phyloP scores from a whole-genome alignment of 2,888 invertebrate genomes.

The Calameuta filiformis region DNA sequence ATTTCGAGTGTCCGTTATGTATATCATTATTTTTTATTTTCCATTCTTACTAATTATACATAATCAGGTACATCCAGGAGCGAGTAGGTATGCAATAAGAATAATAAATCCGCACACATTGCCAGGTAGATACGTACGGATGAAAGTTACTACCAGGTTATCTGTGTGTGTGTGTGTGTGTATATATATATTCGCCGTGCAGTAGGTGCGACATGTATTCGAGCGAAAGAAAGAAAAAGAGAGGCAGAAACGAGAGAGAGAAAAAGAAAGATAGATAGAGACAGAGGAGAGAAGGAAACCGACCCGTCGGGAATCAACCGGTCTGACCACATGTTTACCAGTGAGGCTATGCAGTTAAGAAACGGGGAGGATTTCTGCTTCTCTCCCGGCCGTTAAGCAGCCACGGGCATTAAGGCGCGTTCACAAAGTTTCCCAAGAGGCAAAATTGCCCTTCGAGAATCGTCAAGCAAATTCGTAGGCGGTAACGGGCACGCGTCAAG shows the following conservation, averaged over 20 bases:
- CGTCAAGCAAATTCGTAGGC: neutral
- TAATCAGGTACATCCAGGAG: too few species aligned
- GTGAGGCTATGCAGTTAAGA: slow-evolving; percentile 29
- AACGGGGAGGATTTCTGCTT: neutral
- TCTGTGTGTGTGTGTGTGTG: neutral
- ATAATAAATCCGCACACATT: neutral
- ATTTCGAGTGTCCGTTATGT: too few species aligned
- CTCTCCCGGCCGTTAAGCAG: neutral
- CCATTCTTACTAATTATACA: too few species aligned
- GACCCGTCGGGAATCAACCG: slow-evolving; percentile 46
- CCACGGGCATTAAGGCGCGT: neutral
- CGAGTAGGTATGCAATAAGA: too few species aligned
- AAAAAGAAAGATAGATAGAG: neutral
- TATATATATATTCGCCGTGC: slow-evolving; percentile 3
- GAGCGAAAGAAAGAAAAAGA: slow-evolving; percentile 6
- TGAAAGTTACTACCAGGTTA: neutral
- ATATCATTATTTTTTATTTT: too few species aligned
- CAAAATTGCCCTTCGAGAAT: neutral
- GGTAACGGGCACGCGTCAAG: neutral
- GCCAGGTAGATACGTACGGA: slow-evolving; percentile 8
- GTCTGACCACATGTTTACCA: slow-evolving; percentile 59
- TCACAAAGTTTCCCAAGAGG: neutral
- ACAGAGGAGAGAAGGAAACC: neutral
- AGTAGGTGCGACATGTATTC: slow-evolving; percentile 5
- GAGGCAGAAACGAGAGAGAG: slow-evolving; percentile 7